A percentile compares a stretch with the other conserved stretches of the same genome.
Conservation (phyloP, 2,888 invertebrate genomes). For the Drosophila paramelanica region DNA sequence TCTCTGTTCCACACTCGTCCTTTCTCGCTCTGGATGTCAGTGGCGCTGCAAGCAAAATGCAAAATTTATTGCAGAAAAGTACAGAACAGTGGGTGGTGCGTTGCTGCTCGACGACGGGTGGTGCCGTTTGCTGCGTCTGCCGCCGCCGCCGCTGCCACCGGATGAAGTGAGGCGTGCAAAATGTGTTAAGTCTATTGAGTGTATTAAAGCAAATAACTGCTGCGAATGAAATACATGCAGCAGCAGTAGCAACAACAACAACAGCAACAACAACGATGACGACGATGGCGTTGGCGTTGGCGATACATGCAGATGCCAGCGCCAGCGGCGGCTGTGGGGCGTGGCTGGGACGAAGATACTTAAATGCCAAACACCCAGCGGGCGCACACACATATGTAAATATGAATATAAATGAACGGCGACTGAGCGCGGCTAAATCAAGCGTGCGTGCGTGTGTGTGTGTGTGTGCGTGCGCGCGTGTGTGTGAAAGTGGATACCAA, state of each 20-base stretch:
- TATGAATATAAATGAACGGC: constrained; percentile 78
- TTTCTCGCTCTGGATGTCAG: constrained; percentile 37
- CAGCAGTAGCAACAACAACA: constrained; percentile 26
- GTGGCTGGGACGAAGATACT: constrained; percentile 48
- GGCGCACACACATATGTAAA: constrained; percentile 59
- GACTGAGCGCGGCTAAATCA: constrained; percentile 37
- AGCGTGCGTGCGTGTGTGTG: background rate
- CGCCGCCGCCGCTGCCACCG: constrained; percentile 15
- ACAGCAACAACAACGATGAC: background rate
- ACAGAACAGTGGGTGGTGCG: constrained; percentile 55
- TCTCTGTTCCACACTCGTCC: background rate
- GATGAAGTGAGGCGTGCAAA: constrained; percentile 70
- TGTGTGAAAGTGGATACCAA: constrained; percentile 29
- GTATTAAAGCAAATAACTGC: constrained; percentile 80
- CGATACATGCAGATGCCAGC: constrained; percentile 43
- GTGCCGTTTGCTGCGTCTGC: constrained; percentile 6
- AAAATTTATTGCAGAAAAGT: constrained; percentile 78
- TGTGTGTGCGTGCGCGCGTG: background rate
- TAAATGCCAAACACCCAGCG: constrained; percentile 53
- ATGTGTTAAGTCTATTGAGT: constrained; percentile 80
- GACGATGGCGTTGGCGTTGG: constrained; percentile 26
- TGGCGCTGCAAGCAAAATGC: constrained; percentile 72
- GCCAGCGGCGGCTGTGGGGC: constrained; percentile 20
- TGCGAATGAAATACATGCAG: constrained; percentile 73
- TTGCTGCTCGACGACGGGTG: constrained; percentile 3